phyloP scores from a whole-genome alignment of 2,797 vertebrate genomes.

The Syngnathus acus region DNA sequence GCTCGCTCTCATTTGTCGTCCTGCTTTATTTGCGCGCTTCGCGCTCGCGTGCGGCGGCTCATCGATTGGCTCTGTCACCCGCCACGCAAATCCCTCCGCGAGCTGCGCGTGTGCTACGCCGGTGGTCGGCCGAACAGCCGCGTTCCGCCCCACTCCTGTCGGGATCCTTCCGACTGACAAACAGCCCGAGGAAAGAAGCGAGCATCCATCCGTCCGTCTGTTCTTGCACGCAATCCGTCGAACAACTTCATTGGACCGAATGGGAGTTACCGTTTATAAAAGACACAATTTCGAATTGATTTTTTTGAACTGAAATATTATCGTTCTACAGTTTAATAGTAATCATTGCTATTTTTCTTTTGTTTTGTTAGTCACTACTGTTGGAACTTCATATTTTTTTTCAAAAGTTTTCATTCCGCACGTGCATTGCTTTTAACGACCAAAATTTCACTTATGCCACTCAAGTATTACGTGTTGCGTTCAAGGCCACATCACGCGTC shows the following conservation, averaged over 20 bases:
- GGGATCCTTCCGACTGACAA: constrained; percentile 7
- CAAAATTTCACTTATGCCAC: background rate
- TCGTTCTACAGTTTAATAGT: too few relatives aligned
- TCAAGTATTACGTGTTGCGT: constrained; percentile 10
- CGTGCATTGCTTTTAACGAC: too few relatives aligned
- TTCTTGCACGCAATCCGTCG: background rate
- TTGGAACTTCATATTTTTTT: too few relatives aligned
- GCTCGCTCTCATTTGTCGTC: background rate
- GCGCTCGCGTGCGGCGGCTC: constrained; percentile 44
- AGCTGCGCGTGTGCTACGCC: constrained; percentile 27
- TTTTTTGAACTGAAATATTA: too few relatives aligned
- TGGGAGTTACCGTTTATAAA: background rate
- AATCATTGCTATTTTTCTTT: too few relatives aligned
- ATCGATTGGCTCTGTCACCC: constrained; percentile 50
- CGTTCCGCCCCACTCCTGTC: background rate
- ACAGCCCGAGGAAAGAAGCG: background rate
- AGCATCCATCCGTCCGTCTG: constrained; percentile 11
- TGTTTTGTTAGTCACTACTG: too few relatives aligned
- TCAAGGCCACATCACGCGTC: constrained; percentile 37
- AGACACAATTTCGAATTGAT: background rate
- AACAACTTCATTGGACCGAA: background rate
- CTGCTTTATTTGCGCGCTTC: constrained; percentile 43
- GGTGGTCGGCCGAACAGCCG: constrained; percentile 5
- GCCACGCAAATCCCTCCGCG: constrained; percentile 37
- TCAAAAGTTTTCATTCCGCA: too few relatives aligned